Base-by-base conservation (phyloP, 2,888 invertebrate species). In the Synergus gifuensis region DNA sequence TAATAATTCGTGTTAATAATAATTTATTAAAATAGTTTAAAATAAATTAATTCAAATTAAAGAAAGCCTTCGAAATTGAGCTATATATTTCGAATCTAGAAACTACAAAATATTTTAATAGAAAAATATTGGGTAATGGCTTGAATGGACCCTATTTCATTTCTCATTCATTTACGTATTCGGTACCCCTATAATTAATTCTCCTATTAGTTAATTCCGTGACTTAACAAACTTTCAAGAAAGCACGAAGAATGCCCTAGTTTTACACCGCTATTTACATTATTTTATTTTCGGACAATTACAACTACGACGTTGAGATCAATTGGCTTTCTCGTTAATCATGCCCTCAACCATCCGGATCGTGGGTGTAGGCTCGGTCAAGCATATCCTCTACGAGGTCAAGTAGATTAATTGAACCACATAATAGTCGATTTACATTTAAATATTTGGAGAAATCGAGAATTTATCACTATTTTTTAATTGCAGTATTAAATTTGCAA, bases 381-480 rank as follows among this genome's bases (percentile, higher is more conserved):
- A 84, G 83, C 85, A 82, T 84, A 83, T 86, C 84, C 84, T 87
- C 84, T 83, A 81, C 84, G 86, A 84, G 89, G 90, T 90, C 88
- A 89, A 89, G 84, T 89, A 85, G 88, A 85, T 87, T 90, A 91
- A 91, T 90, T 91, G 87, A 85, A 88, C 85, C 82, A 84, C 80
- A 76, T 81, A 76, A 82, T 83, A 80, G 78, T 80, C 84, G 80
- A 80, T 40, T 73, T 54, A 28, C 58, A 69, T 78, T 58, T 42
- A 58, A 60, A 78, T 67, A 69, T 69, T 76, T 42, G 42, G 73
- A 77, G 54, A 49, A 78, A 46, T 49, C 22, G 28, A 54, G 16
- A 76, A 28, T 28, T 62, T 67, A 18, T 54, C 79, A 62, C 62
- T 46, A 44, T 46, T n/a, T 58, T 76, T 58, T 69, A n/a, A 8